These are phyloP conservation scores for Epiblema foenella DNA, from an alignment of 2,888 invertebrate species.

Conservation along the genomic window DNA sequence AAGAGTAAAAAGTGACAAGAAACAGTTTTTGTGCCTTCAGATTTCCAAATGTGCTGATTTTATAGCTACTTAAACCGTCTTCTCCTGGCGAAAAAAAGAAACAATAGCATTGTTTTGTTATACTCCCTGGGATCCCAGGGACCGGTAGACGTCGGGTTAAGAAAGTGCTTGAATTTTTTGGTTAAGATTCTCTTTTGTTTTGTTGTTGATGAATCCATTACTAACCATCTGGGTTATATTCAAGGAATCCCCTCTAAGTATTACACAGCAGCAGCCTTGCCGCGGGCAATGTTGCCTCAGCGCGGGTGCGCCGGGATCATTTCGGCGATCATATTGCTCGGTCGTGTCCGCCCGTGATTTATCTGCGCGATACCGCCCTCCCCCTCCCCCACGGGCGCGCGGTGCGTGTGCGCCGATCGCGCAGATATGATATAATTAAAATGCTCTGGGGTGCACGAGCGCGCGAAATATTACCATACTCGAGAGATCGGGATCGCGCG, in stretches of 20 bases:
- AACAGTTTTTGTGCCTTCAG: not conserved
- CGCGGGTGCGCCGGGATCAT: slow-evolving; percentile 45
- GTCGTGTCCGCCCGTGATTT: slow-evolving; percentile 49
- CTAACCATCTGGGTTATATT: not conserved
- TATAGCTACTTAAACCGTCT: no score
- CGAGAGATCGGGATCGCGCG: slow-evolving; percentile 55
- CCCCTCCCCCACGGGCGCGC: slow-evolving; percentile 11
- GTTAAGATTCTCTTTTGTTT: not conserved
- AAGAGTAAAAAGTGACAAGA: not conserved
- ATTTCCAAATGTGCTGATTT: not conserved
- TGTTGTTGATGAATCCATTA: not conserved
- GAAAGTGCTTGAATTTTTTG: not conserved
- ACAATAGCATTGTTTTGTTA: no score
- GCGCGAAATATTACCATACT: slow-evolving; percentile 77
- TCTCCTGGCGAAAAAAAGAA: no score
- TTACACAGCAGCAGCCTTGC: slow-evolving; percentile 42
- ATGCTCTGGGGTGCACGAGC: slow-evolving; percentile 69
- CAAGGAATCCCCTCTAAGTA: slow-evolving; percentile 20
- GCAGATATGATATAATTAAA: slow-evolving; percentile 78
- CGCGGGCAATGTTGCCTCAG: slow-evolving; percentile 43
- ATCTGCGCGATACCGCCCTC: slow-evolving; percentile 46
- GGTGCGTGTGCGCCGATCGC: slow-evolving; percentile 55
- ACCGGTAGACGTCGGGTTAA: not conserved
- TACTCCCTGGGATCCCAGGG: no score
- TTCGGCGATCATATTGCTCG: slow-evolving; percentile 44